Evolutionary conservation across 2,113 vertebrate genomes (phyloP), one percentile per base, ranked within the genome.

Genomic region (Agelaius tricolor): DNA sequence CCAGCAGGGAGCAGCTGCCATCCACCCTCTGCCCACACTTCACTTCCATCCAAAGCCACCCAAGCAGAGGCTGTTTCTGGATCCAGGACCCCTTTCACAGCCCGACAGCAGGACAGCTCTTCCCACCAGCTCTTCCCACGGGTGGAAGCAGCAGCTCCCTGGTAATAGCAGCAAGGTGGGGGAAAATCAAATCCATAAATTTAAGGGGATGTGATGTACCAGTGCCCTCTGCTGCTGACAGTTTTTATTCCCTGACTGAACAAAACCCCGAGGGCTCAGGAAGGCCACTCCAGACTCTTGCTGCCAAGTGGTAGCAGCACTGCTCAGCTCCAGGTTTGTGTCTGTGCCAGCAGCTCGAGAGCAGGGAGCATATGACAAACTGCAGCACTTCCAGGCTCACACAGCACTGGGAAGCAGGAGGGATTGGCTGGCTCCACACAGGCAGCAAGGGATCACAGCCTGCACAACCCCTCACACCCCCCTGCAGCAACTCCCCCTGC

Each of bases 221-320:
- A 96, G 93, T 96, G 96, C 96, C 96, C 96, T 96, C 96, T 97
- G 93, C 96, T 97, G 96, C 90, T 92, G 88, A 78, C 80, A 95
- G 86, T 5, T 72, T 94, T 94, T 84, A 95, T 84, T 96, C 95
- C 94, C 96, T 84, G 57, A n/a, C 83, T 76, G 79, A 95, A 52
- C n/a, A 59, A 74, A 84, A 33, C 61, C 86, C 76, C 0, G 4
- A 74, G 84, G 86, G 88, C 62, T 81, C 73, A 30, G 15, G 16
- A 63, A 90, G 44, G 76, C 88, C 85, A 84, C 55, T 87, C 63
- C 80, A 91, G 72, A 43, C 23, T 39, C 63, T n/a, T 41, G 68
- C 78, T 92, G 88, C 82, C 62, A 58, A 77, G 91, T 18, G 27
- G 52, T 21, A 84, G 55, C 61, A 52, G 78, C 74, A 44, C 12